Evolutionary conservation across 2,113 vertebrate species (phyloP), one percentile per base, ranked within the genome.

Genomic region (Paradisaea rubra): DNA sequence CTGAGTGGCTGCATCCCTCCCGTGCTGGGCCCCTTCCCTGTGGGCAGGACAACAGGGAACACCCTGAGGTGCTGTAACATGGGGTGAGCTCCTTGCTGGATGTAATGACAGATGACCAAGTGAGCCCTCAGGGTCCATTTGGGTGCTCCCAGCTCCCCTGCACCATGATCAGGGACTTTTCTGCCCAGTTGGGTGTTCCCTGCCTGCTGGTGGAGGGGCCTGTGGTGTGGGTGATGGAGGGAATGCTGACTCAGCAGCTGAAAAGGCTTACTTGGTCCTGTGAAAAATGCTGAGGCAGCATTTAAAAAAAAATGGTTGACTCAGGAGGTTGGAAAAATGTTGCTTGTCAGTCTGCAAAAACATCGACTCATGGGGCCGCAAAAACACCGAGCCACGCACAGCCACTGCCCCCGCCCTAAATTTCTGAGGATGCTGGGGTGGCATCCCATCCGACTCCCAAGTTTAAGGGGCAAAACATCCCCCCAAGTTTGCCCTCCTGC

Each of bases 11-110:
- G 3, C 47, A 50, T n/a, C 39, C 42, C 28, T 8, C 47, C 89
- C 16, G 14, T 0, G 1, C 41, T 28, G 22, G 9, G 77, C 24
- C 33, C 24, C 54, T 33, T 21, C 17, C 24, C 60, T 33, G 21
- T 7, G 20, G 60, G 63, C 47, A 77, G 39, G 53, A 41, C 53
- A 21, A 31, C 7, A 4, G 33, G 56, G 25, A 89, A 25, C 44
- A 13, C 12, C 37, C 42, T 0, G 0, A 52, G 53, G 22, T 11
- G 42, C 57, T 57, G 45, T 19, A n/a, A 3, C 4, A 3, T 1
- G 11, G 45, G 44, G 25, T 7, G 9, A 28, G 10, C 11, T 42
- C 35, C 54, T 52, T 28, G 33, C 21, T 52, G 50, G 18, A 1
- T 42, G 33, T 6, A 8, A 24, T 5, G 27, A 6, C 3, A 28